Percentiles rank a stretch among this genome's conserved stretches.
These are phyloP conservation scores for Trachelus tabidus DNA, from an alignment of 2,888 invertebrate species.

Conservation along the genomic window DNA sequence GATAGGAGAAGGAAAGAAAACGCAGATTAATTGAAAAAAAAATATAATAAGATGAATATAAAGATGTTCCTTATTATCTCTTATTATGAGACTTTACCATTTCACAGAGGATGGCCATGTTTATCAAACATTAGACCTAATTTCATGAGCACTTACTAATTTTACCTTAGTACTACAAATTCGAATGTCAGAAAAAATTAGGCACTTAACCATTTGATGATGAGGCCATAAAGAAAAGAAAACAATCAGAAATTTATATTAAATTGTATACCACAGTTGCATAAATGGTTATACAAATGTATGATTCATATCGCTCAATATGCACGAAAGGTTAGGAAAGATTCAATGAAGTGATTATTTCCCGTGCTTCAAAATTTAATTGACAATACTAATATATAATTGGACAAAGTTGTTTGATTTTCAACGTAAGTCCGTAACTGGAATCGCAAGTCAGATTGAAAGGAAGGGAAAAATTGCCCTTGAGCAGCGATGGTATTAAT, in stretches of 20 bases:
- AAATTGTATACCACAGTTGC: neutral
- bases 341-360: neutral
- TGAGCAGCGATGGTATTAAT: constrained; percentile 6
- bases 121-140: neutral
- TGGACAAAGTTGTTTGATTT: constrained; percentile 47
- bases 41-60: neutral
- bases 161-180: neutral
- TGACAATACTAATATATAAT: constrained; percentile 57
- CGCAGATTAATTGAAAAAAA: neutral
- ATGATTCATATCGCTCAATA: neutral
- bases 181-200: too few relatives aligned
- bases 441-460: constrained; percentile 40
- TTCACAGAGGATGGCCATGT: neutral
- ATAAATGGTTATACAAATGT: neutral
- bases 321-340: neutral
- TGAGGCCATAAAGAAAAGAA: neutral
- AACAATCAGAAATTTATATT: neutral
- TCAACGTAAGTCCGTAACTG: constrained; percentile 43
- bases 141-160: neutral
- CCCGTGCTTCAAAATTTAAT: constrained; percentile 53
- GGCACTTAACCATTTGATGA: too few relatives aligned
- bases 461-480: constrained; percentile 29
- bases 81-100: neutral
- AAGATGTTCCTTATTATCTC: neutral
- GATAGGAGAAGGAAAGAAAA: neutral